A percentile compares a stretch with the other conserved stretches of the same genome.
phyloP scores from a whole-genome alignment of 2,888 invertebrate genomes.

The Charanyca ferruginea region DNA sequence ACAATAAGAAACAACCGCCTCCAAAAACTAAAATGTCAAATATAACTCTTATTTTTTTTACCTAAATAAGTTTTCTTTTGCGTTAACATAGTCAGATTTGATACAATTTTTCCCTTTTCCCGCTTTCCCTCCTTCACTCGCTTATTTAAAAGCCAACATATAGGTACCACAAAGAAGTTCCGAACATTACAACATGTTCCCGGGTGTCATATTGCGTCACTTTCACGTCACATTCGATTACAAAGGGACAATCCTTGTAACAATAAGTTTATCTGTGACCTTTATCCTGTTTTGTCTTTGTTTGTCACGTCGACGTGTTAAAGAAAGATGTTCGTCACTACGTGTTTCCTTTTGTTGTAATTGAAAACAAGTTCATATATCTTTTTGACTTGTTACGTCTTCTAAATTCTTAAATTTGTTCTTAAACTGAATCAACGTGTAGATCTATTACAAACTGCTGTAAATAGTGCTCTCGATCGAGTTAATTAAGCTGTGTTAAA shows the following conservation, averaged over 20 bases:
- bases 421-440: too few relatives aligned
- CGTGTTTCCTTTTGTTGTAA: neutral
- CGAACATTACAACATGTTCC: constrained; percentile 48
- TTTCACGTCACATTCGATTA: constrained; percentile 59
- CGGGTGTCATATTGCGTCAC: constrained; percentile 61
- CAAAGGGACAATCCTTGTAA: constrained; percentile 53
- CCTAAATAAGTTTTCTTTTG: neutral
- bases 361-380: neutral
- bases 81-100: too few relatives aligned
- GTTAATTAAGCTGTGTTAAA: too few relatives aligned
- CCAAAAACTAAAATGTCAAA: too few relatives aligned
- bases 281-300: constrained; percentile 44
- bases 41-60: too few relatives aligned
- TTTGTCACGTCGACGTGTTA: constrained; percentile 29
- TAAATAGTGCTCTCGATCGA: too few relatives aligned
- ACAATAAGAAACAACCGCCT: too few relatives aligned
- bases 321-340: constrained; percentile 15
- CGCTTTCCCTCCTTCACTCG: neutral
- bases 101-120: neutral
- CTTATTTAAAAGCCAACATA: constrained; percentile 25
- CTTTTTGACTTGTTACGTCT: neutral
- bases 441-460: too few relatives aligned
- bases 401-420: neutral
- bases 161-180: constrained; percentile 53
- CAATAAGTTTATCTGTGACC: constrained; percentile 54